phyloP scores from a whole-genome alignment of 2,113 vertebrate species.

The Capra hircus region DNA sequence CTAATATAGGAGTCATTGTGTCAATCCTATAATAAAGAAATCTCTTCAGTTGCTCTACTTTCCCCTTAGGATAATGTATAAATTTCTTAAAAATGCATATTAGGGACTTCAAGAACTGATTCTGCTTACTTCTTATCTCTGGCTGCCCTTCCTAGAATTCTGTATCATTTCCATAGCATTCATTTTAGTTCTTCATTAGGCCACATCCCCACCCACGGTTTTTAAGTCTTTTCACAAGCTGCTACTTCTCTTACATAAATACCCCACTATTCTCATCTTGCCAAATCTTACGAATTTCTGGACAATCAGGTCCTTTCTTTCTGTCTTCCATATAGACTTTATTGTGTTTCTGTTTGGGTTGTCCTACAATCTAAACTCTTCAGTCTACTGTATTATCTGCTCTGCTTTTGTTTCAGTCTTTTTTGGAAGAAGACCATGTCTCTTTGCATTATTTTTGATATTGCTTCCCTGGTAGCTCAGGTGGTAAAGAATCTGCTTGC shows the following conservation, averaged over 20 bases:
- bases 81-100: not conserved
- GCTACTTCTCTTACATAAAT: not conserved
- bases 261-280: not conserved
- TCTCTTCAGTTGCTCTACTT: not conserved
- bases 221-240: not conserved
- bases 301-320: not conserved
- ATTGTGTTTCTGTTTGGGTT: not conserved
- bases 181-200: not conserved
- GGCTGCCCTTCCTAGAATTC: not conserved
- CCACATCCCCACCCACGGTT: fast-evolving
- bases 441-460: not conserved
- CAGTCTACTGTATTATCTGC: not conserved
- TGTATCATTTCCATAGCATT: not conserved
- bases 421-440: not conserved
- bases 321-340: not conserved
- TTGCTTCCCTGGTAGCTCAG: not conserved
- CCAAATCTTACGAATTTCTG: not conserved
- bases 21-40: not conserved
- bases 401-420: not conserved
- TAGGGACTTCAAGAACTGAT: not conserved
- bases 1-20: not conserved
- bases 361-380: not conserved
- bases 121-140: not conserved
- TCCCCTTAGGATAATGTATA: not conserved
- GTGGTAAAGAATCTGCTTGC: not conserved